phyloP scores from a whole-genome alignment of 2,113 vertebrate species.

The Thryonomys swinderianus region DNA sequence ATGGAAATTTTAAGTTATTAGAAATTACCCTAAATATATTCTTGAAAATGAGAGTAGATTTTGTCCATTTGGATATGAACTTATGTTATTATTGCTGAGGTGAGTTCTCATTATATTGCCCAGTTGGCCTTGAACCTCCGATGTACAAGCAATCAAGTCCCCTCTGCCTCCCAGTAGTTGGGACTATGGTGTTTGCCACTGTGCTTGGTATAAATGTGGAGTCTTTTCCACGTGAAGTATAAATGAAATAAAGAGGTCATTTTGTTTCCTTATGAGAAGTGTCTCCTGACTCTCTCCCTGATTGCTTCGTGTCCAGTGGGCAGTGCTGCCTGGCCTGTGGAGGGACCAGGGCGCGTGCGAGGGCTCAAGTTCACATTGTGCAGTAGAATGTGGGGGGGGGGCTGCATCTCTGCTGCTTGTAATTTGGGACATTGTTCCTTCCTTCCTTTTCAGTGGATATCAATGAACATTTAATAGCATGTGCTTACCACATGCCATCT shows the following conservation, averaged over 20 bases:
- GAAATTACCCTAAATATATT: slow-evolving; percentile 12
- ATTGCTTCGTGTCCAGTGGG: neutral
- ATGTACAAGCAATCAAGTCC: neutral
- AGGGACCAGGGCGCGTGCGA: neutral
- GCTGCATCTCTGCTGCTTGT: neutral
- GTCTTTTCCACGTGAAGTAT: slow-evolving; percentile 35
- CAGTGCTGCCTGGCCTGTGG: neutral
- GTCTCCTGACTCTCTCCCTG: neutral
- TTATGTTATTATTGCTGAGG: neutral
- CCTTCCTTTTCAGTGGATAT: neutral
- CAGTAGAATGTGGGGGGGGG: neutral
- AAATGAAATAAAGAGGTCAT: slow-evolving; percentile 34
- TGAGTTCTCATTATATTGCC: neutral
- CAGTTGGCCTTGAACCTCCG: neutral
- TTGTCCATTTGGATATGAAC: slow-evolving; percentile 21
- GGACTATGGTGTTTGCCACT: neutral
- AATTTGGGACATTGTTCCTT: slow-evolving; percentile 43
- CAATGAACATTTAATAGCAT: neutral
- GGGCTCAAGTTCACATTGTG: neutral
- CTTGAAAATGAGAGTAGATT: slow-evolving; percentile 51
- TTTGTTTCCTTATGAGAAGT: slow-evolving; percentile 19
- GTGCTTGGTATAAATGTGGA: neutral
- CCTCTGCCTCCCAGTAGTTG: neutral
- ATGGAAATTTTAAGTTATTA: slow-evolving; percentile 11
- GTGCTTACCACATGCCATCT: neutral